These are phyloP conservation scores for Dermolepida albohirtum DNA, from an alignment of 2,888 invertebrate genomes.

Conservation along the genomic window DNA sequence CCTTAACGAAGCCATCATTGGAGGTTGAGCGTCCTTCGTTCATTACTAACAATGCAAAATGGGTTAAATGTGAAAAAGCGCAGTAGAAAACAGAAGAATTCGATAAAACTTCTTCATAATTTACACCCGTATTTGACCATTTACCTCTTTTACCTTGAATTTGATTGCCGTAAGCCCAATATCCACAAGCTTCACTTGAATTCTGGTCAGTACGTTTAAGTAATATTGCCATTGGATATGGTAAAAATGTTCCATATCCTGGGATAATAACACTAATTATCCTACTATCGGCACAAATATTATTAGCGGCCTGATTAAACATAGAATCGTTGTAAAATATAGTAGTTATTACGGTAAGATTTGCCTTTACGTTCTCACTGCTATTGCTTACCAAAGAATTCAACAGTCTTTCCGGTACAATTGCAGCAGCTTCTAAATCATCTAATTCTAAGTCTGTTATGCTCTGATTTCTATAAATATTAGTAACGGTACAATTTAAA, in stretches of 20 bases:
- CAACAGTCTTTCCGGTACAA: slow-evolving; percentile 56
- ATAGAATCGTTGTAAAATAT: slow-evolving; percentile 58
- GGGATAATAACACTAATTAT: slow-evolving; percentile 73
- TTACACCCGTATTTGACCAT: slow-evolving; percentile 72
- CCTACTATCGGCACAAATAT: slow-evolving; percentile 64
- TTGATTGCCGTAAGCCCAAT: slow-evolving; percentile 68
- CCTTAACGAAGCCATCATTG: slow-evolving; percentile 51
- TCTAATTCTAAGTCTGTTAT: slow-evolving; percentile 57
- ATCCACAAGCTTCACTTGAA: slow-evolving; percentile 66
- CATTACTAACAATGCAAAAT: slow-evolving; percentile 69
- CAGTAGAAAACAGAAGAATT: slow-evolving; percentile 65
- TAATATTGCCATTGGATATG: slow-evolving; percentile 69
- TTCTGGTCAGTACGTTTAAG: slow-evolving; percentile 62
- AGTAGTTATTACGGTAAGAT: slow-evolving; percentile 54
- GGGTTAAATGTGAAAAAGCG: slow-evolving; percentile 70
- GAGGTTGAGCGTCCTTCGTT: slow-evolving; percentile 47
- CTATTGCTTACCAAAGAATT: slow-evolving; percentile 47
- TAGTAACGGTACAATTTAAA: slow-evolving; percentile 64
- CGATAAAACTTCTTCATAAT: slow-evolving; percentile 57
- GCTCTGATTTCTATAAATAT: slow-evolving; percentile 66
- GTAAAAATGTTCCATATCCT: slow-evolving; percentile 68
- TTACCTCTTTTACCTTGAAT: slow-evolving; percentile 60
- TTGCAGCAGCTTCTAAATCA: slow-evolving; percentile 56
- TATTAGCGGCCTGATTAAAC: slow-evolving; percentile 53
- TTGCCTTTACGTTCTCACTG: slow-evolving; percentile 42